phyloP scores from a whole-genome alignment of 2,888 invertebrate species.

The Lordiphosa andalusiaca region DNA sequence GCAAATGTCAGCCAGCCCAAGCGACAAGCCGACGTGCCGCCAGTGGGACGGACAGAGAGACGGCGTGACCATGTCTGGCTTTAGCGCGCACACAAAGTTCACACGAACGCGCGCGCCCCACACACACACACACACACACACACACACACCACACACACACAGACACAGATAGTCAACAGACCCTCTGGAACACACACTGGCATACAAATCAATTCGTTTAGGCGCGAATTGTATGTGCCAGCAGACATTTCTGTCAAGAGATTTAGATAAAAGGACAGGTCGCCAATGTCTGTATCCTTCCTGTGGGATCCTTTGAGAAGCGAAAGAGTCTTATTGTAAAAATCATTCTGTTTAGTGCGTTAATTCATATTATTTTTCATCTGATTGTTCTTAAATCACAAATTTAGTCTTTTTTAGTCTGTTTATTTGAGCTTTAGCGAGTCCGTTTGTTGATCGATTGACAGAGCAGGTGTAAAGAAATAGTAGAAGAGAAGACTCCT shows the following conservation, averaged over 20 bases:
- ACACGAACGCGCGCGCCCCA: conserved; percentile 57
- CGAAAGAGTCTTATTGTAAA: too few relatives aligned
- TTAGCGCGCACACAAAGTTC: conserved; percentile 66
- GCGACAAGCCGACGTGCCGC: conserved; percentile 61
- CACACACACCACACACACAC: conserved; percentile 20
- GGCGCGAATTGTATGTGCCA: conserved; percentile 64
- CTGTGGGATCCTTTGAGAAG: too few relatives aligned
- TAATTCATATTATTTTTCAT: too few relatives aligned
- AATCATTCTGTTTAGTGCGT: too few relatives aligned
- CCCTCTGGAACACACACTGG: conserved; percentile 38
- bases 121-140: conserved; percentile 34
- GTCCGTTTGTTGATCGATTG: too few relatives aligned
- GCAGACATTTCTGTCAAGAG: conserved; percentile 35
- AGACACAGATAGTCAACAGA: conserved; percentile 21
- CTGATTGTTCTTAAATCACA: too few relatives aligned
- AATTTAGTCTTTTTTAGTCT: too few relatives aligned
- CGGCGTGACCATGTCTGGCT: conserved; percentile 74
- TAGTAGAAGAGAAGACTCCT: too few relatives aligned
- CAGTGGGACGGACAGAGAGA: conserved; percentile 52
- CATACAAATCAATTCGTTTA: conserved; percentile 73
- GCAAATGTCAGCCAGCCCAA: conserved; percentile 68
- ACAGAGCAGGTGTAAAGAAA: too few relatives aligned
- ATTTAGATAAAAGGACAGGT: background rate
- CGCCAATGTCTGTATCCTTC: too few relatives aligned
- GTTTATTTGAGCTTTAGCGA: too few relatives aligned